Evolutionary conservation across 2,888 invertebrate species (phyloP), one percentile per base, ranked within the genome.

Genomic region (Barypeithes pellucidus): DNA sequence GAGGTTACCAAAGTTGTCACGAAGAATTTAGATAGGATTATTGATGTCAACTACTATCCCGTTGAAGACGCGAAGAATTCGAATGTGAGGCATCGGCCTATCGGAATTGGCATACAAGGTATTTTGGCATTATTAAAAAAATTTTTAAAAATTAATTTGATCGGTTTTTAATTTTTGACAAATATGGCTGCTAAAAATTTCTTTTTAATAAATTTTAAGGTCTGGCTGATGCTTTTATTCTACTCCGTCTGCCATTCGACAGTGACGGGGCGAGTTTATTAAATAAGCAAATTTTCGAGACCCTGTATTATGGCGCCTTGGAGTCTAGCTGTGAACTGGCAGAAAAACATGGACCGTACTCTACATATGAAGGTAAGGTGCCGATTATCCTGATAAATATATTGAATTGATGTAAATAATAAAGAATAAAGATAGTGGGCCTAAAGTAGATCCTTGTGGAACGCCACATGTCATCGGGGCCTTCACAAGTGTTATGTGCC

Each of bases 241-340:
- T 98, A 57, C 93, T 99, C 95, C 90, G 98, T 60, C 90, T 91
- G 85, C 95, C 99, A 0, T 99, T 97, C 85, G 98, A 98, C 82
- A 95, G 96, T 82, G 90, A 92, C 65, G 90, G 94, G 82, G 97
- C 99, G 0, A 89, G 91, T 72, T 88, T 92, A 79, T 87, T 99
- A 20, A 99, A 99, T 86, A 93, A 92, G 79, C 94, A 97, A 84
- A 98, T 99, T 79, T 99, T 99, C 86, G 99, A 99, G 88, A 98
- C 98, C 0, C 92, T 99, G 78, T 99, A 99, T 85, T 97, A 94
- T 86, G 97, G 95, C n/a, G 97, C 99, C 0, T 86, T 99, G 75
- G 98, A 99, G 86, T 95, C 97, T 0, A 98, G 97, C 84, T 97
- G 96, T 86, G 98, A 99, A 85, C 86, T 99, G 72, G 97, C 99